These are phyloP conservation scores for Dryococelus australis DNA, from an alignment of 2,888 invertebrate species.

Conservation along the genomic window DNA sequence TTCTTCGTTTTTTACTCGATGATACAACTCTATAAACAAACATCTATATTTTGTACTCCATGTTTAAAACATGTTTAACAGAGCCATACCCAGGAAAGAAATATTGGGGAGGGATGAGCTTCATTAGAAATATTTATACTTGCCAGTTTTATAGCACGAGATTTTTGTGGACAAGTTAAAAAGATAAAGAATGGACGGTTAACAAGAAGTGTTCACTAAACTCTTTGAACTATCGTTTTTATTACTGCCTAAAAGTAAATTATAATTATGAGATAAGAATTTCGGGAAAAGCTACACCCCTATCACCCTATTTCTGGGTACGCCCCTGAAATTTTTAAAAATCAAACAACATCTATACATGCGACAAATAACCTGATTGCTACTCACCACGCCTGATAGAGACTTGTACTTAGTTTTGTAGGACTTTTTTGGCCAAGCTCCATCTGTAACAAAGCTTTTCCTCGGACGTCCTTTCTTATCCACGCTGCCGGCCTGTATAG, in stretches of 20 bases:
- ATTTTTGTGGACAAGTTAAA: neutral
- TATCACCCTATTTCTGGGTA: no score
- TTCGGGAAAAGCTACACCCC: no score
- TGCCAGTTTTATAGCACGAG: neutral
- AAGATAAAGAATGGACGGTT: no score
- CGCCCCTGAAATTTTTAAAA: no score
- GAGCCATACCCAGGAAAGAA: neutral
- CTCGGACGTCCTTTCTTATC: constrained; percentile 11
- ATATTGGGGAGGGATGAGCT: neutral
- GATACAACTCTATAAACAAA: neutral
- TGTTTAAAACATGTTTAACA: neutral
- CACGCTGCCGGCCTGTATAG: constrained; percentile 19
- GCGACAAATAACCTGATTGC: neutral
- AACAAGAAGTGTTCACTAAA: no score
- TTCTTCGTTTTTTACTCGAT: neutral
- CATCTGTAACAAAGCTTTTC: constrained; percentile 13
- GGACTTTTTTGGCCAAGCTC: neutral
- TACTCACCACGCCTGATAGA: neutral
- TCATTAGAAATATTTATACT: neutral
- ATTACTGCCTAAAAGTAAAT: no score
- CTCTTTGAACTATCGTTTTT: no score
- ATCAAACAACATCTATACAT: neutral
- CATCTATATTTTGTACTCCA: no score
- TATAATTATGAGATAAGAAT: no score
- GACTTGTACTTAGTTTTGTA: constrained; percentile 22